Evolutionary conservation across 2,797 vertebrate genomes (phyloP).

Genomic region (Tarsius wallacei): DNA sequence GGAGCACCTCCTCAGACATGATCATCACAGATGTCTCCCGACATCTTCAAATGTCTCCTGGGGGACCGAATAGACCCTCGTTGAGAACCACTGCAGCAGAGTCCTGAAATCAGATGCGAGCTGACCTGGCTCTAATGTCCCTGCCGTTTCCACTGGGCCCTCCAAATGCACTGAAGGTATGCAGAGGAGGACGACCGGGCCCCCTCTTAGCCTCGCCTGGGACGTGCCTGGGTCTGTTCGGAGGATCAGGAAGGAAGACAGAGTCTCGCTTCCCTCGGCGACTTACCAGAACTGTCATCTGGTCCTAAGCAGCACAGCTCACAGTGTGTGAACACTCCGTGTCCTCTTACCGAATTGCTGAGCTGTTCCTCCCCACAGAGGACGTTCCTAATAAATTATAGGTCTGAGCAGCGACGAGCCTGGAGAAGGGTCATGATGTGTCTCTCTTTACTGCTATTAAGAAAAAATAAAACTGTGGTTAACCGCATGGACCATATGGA

Average conservation of each 20-base stretch:
- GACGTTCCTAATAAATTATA: slow-evolving; percentile 77
- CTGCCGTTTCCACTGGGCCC: background rate
- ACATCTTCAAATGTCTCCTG: background rate
- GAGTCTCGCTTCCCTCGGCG: slow-evolving; percentile 15
- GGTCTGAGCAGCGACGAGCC: slow-evolving; percentile 71
- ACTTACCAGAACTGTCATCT: slow-evolving; percentile 41
- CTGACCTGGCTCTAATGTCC: background rate
- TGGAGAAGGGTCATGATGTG: slow-evolving; percentile 66
- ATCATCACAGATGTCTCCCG: background rate
- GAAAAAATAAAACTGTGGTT: slow-evolving; percentile 78
- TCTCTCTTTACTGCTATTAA: slow-evolving; percentile 77
- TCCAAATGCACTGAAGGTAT: background rate
- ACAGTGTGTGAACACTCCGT: slow-evolving; percentile 36
- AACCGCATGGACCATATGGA: slow-evolving; percentile 73
- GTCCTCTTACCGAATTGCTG: slow-evolving; percentile 73
- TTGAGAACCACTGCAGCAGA: background rate
- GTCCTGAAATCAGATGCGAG: slow-evolving; percentile 14
- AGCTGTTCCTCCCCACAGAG: slow-evolving; percentile 68
- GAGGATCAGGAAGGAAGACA: background rate
- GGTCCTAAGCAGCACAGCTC: background rate
- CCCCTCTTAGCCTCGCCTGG: background rate
- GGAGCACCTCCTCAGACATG: background rate
- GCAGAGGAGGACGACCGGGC: background rate
- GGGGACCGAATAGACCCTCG: background rate
- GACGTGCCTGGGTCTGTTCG: background rate